phyloP scores from a whole-genome alignment of 2,113 vertebrate species.

The Takifugu bimaculatus region DNA sequence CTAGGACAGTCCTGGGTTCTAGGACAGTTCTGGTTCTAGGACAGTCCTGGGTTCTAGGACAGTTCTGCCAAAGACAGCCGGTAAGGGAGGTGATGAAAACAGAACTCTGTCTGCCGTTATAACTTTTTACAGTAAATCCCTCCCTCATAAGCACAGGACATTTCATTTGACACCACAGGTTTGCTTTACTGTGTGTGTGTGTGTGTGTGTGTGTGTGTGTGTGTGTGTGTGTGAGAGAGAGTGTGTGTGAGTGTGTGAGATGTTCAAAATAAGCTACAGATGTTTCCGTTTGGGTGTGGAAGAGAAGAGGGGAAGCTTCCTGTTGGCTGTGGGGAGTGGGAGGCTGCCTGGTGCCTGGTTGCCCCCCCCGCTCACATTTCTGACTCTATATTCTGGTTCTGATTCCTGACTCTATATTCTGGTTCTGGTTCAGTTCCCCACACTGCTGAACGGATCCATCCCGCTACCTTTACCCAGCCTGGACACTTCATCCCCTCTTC shows the following conservation, averaged over 20 bases:
- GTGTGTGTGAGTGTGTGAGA: slow-evolving; percentile 6
- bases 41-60: neutral
- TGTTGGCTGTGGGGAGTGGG: slow-evolving; percentile 39
- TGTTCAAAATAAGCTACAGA: slow-evolving; percentile 77
- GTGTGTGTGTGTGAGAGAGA: no score
- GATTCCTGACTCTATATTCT: neutral
- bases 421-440: slow-evolving; percentile 80
- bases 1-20: no score
- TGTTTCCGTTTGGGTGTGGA: slow-evolving; percentile 71
- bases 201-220: no score
- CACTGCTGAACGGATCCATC: slow-evolving; percentile 86
- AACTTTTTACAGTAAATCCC: neutral
- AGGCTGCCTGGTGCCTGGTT: no score
- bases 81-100: neutral
- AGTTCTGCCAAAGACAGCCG: no score
- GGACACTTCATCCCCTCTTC: slow-evolving; percentile 83
- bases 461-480: slow-evolving; percentile 81
- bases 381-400: neutral
- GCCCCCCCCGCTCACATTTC: neutral
- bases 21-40: no score
- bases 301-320: slow-evolving; percentile 64
- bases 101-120: neutral
- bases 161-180: slow-evolving; percentile 5
- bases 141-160: neutral
- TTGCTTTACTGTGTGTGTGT: neutral